Base-by-base conservation (phyloP, 2,888 invertebrate genomes). In the Sympetrum striolatum region DNA sequence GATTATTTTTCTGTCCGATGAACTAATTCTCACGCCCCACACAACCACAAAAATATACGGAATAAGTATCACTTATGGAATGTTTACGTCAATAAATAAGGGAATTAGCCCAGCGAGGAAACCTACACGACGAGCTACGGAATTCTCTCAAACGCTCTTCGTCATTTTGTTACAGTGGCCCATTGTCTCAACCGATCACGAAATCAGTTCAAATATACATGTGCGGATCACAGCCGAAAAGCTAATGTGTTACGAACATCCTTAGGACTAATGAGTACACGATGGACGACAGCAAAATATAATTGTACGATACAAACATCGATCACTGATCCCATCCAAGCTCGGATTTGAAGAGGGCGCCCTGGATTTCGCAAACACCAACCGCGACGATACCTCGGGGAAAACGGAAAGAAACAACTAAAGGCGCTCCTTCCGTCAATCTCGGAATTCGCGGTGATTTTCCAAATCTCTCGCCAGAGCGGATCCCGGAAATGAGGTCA, bases 231-330 rank as follows among this genome's bases (percentile, higher is more conserved):
- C 86, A 86, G 86, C 86, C 86, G 60, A 86, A 86, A 86, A 86
- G 86, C 86, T 86, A 86, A 86, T 60, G 86, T 86, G 86, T 86
- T 86, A 31, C 60, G 86, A 60, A 86, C 86, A 86, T 37, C 35
- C 35, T 82, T 22, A 64, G 35, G 86, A 86, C 60, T 86, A 86
- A 22, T 60, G 86, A 86, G 37, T 86, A 86, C 86, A 53, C 53
- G 37, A n/a, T 86, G 86, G 86, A 86, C 86, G 86, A 86, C 86
- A 86, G 86, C 86, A 86, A 86, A 86, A 86, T 86, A 86, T 86
- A 86, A 86, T 73, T 73, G 25, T 64, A 64, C 60, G 18, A 35
- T 86, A 86, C 86, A 60, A 64, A 86, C 37, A 86, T 64, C n/a
- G 86, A 86, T 86, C 86, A 60, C 86, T 86, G 86, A 64, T 86